Percentiles rank a stretch among this genome's conserved stretches.
Evolutionary conservation across 1,140 invertebrate genomes (phyloP).

Genomic region (Drosophila leontia): DNA sequence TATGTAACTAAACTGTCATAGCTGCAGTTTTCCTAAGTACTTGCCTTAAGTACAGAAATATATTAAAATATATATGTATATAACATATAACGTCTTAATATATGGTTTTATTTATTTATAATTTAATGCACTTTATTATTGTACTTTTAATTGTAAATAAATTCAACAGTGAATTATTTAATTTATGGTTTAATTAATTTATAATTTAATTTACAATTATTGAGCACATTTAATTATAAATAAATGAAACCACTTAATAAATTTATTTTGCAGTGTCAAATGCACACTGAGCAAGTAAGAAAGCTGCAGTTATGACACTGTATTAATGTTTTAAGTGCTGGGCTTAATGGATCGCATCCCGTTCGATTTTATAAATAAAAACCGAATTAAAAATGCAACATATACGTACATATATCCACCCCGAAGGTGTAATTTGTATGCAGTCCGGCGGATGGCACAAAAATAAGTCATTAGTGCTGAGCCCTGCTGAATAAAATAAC

Average conservation of each 20-base stretch:
- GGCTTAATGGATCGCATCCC: not conserved
- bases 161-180: not conserved
- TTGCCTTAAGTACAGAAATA: no score
- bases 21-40: not conserved
- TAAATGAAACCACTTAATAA: no score
- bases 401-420: not conserved
- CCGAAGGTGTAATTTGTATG: not conserved
- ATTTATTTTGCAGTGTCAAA: not conserved
- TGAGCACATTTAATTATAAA: no score
- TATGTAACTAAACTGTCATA: not conserved
- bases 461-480: constrained; percentile 13
- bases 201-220: no score
- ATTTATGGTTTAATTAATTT: no score
- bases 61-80: no score
- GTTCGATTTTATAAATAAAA: not conserved
- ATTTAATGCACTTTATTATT: no score
- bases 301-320: not conserved
- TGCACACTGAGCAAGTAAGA: not conserved
- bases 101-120: no score
- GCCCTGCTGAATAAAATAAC: constrained; percentile 4
- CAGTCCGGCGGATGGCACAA: not conserved
- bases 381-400: constrained; percentile 1
- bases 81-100: no score
- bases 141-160: no score
- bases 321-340: not conserved